Base-by-base conservation (phyloP, 2,113 vertebrate species). In the Pseudopodoces humilis region DNA sequence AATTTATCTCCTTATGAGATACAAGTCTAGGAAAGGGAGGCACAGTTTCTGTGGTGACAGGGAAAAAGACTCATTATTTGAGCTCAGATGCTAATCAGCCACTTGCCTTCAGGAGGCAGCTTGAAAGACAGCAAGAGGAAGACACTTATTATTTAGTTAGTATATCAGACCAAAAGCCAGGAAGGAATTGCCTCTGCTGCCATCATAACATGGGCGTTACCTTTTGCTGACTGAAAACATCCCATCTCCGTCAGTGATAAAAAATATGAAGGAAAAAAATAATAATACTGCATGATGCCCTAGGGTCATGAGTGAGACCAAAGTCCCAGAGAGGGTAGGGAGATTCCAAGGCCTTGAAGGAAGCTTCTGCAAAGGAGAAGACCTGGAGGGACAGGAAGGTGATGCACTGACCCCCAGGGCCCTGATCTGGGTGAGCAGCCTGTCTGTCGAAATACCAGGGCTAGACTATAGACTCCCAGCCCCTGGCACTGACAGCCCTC, bases 401-500 rank as follows among this genome's bases (percentile, higher is more conserved):
- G 46, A 33, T 35, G 14, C 18, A 27, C n/a, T 70, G 41, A 82
- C 6, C 4, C 11, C 20, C 31, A 49, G 20, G 35, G 28, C 17
- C 5, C n/a, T 70, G 39, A 23, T 4, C 0, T 52, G 24, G 33
- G 13, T 49, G 37, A 72, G 30, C 11, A 65, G 9, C 2, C 55
- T 72, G 44, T 43, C 22, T 65, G 14, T n/a, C 0, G 0, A 81
- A 64, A 64, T 20, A 39, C 8, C 2, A 6, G 52, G 11, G 16
- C 23, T 58, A 27, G 55, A 31, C 22, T 47, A 11, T 1, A 30
- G 62, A 43, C 6, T 75, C 5, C 20, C 53, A 72, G 41, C 15
- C 2, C 2, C 55, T 21, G 20, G 19, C 28, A 62, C 16, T n/a
- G 37, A 18, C 10, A 58, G 41, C 31, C 2, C 8, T 30, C 31